Evolutionary conservation across 2,888 invertebrate genomes (phyloP), one percentile per base, ranked within the genome.

Genomic region (Amiota mariae): DNA sequence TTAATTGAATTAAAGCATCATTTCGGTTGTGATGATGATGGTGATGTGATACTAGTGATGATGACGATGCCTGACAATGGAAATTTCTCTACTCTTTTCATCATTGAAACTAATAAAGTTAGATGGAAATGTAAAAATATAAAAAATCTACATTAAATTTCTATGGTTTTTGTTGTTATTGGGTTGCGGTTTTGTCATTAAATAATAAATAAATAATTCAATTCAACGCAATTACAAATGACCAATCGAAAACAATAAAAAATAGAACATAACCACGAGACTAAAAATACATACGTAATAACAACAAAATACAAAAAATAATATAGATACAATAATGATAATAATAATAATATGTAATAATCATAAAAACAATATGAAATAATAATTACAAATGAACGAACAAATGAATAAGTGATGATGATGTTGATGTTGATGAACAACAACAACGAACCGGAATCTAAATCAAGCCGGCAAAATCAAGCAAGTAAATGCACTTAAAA

Each of bases 1-100:
- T 72, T 68, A 72, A 68, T 72, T 72, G 72, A 72, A 68, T 68
- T 59, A 56, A 72, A 72, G 66, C 56, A 6, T 36, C 36, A 36
- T 36, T 15, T 24, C 24, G 15, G 48, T 15, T n/a, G 68, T 67
- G 18, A 49, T 56, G 75, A 67, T 71, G 6, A 6, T 36, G 36
- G 8, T 36, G 36, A 0, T 36, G 36, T n/a, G n/a, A n/a, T n/a
- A n/a, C n/a, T n/a, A n/a, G 3, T 36, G 36, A 6, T 36, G 36
- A 36, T 36, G 36, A 36, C 36, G 36, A 36, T 36, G 36, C 36
- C 36, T 6, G 8, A 36, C 36, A 36, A 36, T 36, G 36, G 36
- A 36, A 36, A 36, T 36, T 36, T 36, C 36, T 2, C 6, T 36
- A 36, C 36, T 36, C 36, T 36, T 36, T 36, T 36, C 36, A 36